These are phyloP conservation scores for Diprion similis DNA, from an alignment of 1,140 invertebrate genomes.

Conservation along the genomic window DNA sequence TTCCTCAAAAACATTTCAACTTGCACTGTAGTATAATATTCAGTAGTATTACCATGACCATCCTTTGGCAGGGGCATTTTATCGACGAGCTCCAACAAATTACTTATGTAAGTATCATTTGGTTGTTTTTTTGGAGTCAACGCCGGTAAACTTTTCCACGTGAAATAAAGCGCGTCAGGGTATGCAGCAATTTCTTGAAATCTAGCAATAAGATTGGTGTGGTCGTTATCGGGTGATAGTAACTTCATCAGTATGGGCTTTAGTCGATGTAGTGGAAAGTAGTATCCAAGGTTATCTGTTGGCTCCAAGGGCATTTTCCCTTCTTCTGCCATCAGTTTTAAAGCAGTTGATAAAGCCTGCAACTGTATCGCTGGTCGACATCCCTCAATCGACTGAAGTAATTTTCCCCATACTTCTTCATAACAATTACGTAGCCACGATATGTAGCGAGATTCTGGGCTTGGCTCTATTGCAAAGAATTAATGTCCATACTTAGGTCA, in stretches of 20 bases:
- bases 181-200: constrained; percentile 71
- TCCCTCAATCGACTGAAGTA: constrained; percentile 62
- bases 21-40: too few relatives aligned
- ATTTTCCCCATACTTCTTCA: constrained; percentile 64
- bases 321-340: constrained; percentile 71
- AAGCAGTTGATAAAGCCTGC: constrained; percentile 71
- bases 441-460: constrained; percentile 66
- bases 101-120: constrained; percentile 70
- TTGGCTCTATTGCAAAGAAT: constrained; percentile 54
- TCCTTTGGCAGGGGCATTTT: constrained; percentile 66
- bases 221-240: constrained; percentile 62
- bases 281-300: constrained; percentile 57
- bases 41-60: constrained; percentile 37
- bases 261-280: constrained; percentile 67
- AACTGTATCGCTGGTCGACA: constrained; percentile 61
- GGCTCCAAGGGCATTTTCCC: constrained; percentile 68
- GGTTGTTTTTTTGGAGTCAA: constrained; percentile 66
- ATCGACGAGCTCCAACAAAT: constrained; percentile 74
- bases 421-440: constrained; percentile 69
- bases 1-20: too few relatives aligned
- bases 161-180: constrained; percentile 69
- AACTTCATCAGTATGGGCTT: constrained; percentile 67
- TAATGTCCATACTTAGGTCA: background rate
- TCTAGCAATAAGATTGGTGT: constrained; percentile 61
- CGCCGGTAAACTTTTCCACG: constrained; percentile 66